Conservation (phyloP, 2,113 vertebrate genomes). For the Eulemur macaco region DNA sequence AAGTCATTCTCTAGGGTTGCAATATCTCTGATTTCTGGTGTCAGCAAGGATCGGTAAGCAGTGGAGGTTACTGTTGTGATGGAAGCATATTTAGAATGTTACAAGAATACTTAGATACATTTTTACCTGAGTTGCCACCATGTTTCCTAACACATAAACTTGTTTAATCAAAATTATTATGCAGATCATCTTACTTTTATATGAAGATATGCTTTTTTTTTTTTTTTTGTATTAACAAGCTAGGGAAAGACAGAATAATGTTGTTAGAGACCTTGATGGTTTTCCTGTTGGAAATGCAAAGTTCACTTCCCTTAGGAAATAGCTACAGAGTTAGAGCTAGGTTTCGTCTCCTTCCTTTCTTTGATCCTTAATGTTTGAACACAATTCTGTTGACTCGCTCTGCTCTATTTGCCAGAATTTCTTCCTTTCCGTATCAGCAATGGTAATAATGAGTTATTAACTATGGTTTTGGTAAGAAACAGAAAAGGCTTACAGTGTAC, state of each 20-base stretch:
- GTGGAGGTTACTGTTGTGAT: background rate
- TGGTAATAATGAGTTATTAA: background rate
- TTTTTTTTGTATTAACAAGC: background rate
- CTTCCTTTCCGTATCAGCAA: background rate
- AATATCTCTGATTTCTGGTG: background rate
- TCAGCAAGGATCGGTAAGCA: background rate
- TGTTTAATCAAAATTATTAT: background rate
- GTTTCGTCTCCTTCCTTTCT: background rate
- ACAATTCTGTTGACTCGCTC: background rate
- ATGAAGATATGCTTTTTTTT: background rate
- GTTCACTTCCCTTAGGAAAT: background rate
- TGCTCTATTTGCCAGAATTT: background rate
- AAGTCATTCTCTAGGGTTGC: rapidly evolving
- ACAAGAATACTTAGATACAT: background rate
- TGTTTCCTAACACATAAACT: background rate
- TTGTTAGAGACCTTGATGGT: background rate
- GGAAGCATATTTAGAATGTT: background rate
- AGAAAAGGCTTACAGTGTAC: background rate
- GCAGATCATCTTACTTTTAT: background rate
- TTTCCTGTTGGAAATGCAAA: background rate
- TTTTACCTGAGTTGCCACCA: background rate
- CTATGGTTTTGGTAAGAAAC: background rate
- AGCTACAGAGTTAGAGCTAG: background rate
- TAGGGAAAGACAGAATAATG: background rate
- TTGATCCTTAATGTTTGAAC: background rate